Percentiles rank a stretch among this genome's conserved stretches.
Conservation (phyloP, 2,888 invertebrate species). For the Drosophila acutilabella region DNA sequence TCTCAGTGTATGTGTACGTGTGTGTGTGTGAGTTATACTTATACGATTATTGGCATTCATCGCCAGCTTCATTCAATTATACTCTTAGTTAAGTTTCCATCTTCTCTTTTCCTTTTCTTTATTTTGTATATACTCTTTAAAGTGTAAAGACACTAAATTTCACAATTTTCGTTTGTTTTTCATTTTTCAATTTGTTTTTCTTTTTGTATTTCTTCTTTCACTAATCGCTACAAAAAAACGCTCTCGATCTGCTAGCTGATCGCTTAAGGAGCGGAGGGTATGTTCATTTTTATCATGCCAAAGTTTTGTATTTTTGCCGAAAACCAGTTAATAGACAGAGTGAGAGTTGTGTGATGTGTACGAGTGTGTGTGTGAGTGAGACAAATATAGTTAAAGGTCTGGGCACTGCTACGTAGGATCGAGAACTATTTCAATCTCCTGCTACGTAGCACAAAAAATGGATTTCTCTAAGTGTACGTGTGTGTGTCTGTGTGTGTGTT, state of each 20-base stretch:
- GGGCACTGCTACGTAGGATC: slow-evolving; percentile 11
- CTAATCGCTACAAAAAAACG: slow-evolving; percentile 53
- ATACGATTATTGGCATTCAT: slow-evolving; percentile 41
- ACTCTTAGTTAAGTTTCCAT: slow-evolving; percentile 52
- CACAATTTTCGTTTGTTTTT: slow-evolving; percentile 77
- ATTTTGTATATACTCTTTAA: slow-evolving; percentile 71
- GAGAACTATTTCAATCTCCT: background rate
- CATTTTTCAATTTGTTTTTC: background rate
- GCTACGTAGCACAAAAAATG: slow-evolving; percentile 34
- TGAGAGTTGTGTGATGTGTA: slow-evolving; percentile 5
- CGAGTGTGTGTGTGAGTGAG: slow-evolving; percentile 10
- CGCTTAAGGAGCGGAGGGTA: slow-evolving; percentile 27
- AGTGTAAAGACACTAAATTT: slow-evolving; percentile 84
- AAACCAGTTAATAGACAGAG: slow-evolving; percentile 21
- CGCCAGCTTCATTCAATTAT: slow-evolving; percentile 61
- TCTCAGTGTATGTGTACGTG: slow-evolving; percentile 22
- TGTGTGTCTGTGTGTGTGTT: slow-evolving; percentile 39
- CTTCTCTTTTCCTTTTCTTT: slow-evolving; percentile 1
- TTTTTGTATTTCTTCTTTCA: slow-evolving; percentile 42
- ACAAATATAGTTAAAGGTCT: slow-evolving; percentile 25
- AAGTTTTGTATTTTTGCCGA: slow-evolving; percentile 17
- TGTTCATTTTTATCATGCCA: slow-evolving; percentile 22
- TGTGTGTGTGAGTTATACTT: slow-evolving; percentile 50
- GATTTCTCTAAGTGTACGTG: slow-evolving; percentile 32
- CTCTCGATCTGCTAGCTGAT: slow-evolving; percentile 24